Evolutionary conservation across 53 echinoderm and acorn worm genomes (phyloP).

Genomic region (Holothuria leucospilota): DNA sequence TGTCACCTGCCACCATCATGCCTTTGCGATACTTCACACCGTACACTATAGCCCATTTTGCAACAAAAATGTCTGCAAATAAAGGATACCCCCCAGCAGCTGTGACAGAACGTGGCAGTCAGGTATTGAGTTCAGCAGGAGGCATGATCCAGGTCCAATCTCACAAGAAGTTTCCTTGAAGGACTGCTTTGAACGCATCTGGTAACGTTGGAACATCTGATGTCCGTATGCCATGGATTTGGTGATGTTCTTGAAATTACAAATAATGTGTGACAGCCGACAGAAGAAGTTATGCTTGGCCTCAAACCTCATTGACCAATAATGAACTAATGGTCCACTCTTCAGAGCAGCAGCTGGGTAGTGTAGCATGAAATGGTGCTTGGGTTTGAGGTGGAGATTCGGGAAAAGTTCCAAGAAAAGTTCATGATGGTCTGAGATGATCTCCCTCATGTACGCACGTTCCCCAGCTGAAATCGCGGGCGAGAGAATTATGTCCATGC

Average conservation of each 20-base stretch:
- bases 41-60: slow-evolving; percentile 6
- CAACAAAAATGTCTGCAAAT: not conserved
- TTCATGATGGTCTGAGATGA: slow-evolving; percentile 54
- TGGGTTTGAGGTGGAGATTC: slow-evolving; percentile 32
- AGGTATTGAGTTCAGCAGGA: not conserved
- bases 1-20: slow-evolving; percentile 42
- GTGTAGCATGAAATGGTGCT: slow-evolving; percentile 65
- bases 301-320: slow-evolving; percentile 65
- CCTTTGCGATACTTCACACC: slow-evolving; percentile 47
- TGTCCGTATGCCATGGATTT: slow-evolving; percentile 51
- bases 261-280: slow-evolving; percentile 30
- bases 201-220: slow-evolving; percentile 34
- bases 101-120: too few relatives aligned
- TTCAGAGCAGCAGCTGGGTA: slow-evolving; percentile 49
- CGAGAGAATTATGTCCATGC: slow-evolving; percentile 48
- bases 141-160: slow-evolving; percentile 31
- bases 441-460: slow-evolving; percentile 32
- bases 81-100: too few relatives aligned
- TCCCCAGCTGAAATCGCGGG: slow-evolving; percentile 43
- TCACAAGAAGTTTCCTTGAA: not conserved
- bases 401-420: not conserved
- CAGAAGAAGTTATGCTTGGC: slow-evolving; percentile 67
- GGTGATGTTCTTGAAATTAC: slow-evolving; percentile 54
- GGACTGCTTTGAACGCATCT: not conserved
- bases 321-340: slow-evolving; percentile 50